A percentile compares a stretch with the other conserved stretches of the same genome.
These are phyloP conservation scores for Eristalis intricaria DNA, from an alignment of 2,888 invertebrate genomes.

Conservation along the genomic window DNA sequence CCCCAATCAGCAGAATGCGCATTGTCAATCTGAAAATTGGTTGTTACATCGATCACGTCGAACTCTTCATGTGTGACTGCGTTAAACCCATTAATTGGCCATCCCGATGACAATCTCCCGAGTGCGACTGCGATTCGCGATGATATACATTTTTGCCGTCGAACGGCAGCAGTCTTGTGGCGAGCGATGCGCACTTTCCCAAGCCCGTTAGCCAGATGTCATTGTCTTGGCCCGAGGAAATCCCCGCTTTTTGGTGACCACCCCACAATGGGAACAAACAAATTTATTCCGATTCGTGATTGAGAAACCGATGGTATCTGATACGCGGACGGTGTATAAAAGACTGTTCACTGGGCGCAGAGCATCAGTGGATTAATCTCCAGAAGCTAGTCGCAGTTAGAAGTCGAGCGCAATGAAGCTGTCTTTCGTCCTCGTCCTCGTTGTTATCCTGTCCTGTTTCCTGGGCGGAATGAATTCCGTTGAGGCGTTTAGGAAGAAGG, in stretches of 20 bases:
- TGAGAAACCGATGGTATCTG: not conserved
- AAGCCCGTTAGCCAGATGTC: slow-evolving; percentile 8
- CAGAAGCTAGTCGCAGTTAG: slow-evolving; percentile 9
- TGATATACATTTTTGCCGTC: not conserved
- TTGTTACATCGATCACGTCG: not conserved
- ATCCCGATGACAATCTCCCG: slow-evolving; percentile 12
- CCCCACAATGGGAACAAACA: not conserved
- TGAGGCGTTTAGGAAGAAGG: slow-evolving; percentile 57
- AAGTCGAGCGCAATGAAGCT: slow-evolving; percentile 40
- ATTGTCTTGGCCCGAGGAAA: slow-evolving; percentile 35
- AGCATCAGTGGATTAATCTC: slow-evolving; percentile 21
- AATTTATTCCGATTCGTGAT: slow-evolving; percentile 29
- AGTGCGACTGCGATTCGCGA: not conserved
- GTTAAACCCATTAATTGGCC: slow-evolving; percentile 21
- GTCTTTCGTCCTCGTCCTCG: slow-evolving; percentile 43
- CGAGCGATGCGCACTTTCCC: slow-evolving; percentile 35
- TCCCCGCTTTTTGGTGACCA: slow-evolving; percentile 18
- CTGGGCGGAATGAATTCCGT: slow-evolving; percentile 39
- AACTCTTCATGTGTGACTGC: not conserved
- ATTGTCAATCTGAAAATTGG: not conserved
- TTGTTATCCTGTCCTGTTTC: slow-evolving; percentile 51
- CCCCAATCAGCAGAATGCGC: not conserved
- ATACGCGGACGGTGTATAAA: slow-evolving; percentile 33
- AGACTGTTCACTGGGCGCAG: slow-evolving; percentile 16
- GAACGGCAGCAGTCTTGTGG: slow-evolving; percentile 10